Base-by-base conservation (phyloP, 2,113 vertebrate genomes). In the Entomyzon cyanotis region DNA sequence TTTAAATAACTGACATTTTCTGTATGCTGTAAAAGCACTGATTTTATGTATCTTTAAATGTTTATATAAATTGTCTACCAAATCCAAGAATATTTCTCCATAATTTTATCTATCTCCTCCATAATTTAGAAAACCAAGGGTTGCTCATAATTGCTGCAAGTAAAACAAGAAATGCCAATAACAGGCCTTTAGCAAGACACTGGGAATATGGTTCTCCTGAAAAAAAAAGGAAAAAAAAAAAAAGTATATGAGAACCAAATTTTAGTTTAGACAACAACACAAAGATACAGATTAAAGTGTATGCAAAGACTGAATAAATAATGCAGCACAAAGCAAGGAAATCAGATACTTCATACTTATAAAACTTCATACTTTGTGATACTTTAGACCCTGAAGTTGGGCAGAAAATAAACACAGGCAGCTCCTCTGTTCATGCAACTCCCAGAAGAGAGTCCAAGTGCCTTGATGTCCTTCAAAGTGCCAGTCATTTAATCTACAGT, bases 201-300 rank as follows among this genome's bases (percentile, higher is more conserved):
- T 98, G 98, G 12, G 98, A 97, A 80, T 98, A 98, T 0, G 98
- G 98, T 89, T 99, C 99, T 87, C 99, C 99, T 99, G 20, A 23
- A 21, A 27, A 7, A 11, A 17, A 2, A 16, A 18, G n/a, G n/a
- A n/a, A 15, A 16, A 4, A 23, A n/a, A 37, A 28, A 37, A 4
- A 73, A 39, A 84, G 56, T 4, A 3, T 24, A 70, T 3, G 2
- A 76, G 50, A 67, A 31, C 18, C 37, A 39, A 35, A 62, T 84
- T 87, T 73, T 15, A 44, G 62, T 58, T 78, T 24, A 19, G 25
- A 41, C 55, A 73, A 56, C 15, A 50, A 67, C 22, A 9, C 41
- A 55, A 53, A 35, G 14, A 89, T 31, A 55, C 8, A 82, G 46
- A 49, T 68, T 55, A 20, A 77, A 82, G 21, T 12, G 47, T 14